Evolutionary conservation across 2,888 invertebrate species (phyloP).

Genomic region (Taenaris catops): DNA sequence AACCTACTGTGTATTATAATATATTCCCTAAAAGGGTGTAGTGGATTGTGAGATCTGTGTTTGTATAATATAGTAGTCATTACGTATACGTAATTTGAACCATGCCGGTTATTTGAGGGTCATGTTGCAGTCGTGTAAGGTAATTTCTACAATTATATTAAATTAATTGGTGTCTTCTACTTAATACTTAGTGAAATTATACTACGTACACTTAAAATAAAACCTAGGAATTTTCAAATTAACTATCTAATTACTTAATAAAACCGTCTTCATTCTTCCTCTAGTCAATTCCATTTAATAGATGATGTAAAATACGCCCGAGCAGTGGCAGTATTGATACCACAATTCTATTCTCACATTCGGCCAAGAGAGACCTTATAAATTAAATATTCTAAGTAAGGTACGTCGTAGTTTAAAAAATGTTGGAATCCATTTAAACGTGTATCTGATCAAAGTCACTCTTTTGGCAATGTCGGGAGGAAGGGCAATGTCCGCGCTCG

Average conservation of each 20-base stretch:
- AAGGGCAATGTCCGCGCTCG: constrained; percentile 54
- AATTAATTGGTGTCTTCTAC: constrained; percentile 27
- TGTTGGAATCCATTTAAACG: constrained; percentile 58
- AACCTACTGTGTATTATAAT: constrained; percentile 12
- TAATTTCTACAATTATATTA: constrained; percentile 21
- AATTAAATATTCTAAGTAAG: constrained; percentile 15
- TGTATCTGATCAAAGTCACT: constrained; percentile 79
- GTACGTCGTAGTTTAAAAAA: constrained; percentile 9
- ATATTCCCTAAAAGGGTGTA: constrained; percentile 21
- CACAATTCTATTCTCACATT: constrained; percentile 4
- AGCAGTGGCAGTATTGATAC: constrained; percentile 8
- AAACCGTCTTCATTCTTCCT: constrained; percentile 28
- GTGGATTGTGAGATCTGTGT: constrained; percentile 17
- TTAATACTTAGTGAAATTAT: constrained; percentile 20
- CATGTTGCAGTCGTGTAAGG: constrained; percentile 17
- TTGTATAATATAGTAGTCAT: constrained; percentile 24
- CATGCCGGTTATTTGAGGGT: constrained; percentile 25
- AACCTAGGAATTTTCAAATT: constrained; percentile 26
- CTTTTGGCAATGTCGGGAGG: constrained; percentile 43
- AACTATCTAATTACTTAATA: constrained; percentile 27
- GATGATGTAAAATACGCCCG: constrained; percentile 14
- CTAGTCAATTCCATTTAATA: constrained; percentile 54
- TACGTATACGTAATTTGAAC: constrained; percentile 52
- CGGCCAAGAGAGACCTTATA: constrained; percentile 12
- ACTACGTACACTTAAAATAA: constrained; percentile 19